These are phyloP conservation scores for Macrosoma leucophasiata DNA, from an alignment of 2,888 invertebrate species.

Conservation along the genomic window DNA sequence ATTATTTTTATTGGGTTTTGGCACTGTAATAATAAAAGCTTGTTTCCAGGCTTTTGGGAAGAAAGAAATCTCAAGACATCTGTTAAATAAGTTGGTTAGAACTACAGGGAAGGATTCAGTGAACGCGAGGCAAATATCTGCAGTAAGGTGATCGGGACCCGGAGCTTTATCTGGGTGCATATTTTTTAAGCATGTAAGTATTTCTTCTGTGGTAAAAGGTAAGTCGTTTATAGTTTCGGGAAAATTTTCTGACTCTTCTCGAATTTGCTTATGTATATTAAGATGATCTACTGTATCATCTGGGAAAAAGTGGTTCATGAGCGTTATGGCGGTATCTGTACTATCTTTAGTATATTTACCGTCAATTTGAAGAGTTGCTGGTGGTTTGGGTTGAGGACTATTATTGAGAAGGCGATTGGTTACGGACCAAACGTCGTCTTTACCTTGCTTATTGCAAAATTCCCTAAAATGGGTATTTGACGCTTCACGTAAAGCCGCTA, in stretches of 20 bases:
- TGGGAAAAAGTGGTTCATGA: conserved; percentile 21
- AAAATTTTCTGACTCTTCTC: neutral
- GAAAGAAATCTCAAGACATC: conserved; percentile 11
- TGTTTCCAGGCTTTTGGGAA: conserved; percentile 23
- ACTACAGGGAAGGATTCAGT: too few relatives aligned
- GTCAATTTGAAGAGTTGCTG: conserved; percentile 12
- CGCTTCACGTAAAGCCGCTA: too few relatives aligned
- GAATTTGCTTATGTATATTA: neutral
- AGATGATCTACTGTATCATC: conserved; percentile 14
- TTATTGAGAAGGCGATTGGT: conserved; percentile 21
- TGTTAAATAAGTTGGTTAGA: too few relatives aligned
- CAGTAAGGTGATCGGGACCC: conserved; percentile 19
- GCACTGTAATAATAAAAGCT: conserved; percentile 22
- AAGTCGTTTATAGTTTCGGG: conserved; percentile 6
- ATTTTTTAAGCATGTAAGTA: conserved; percentile 5
- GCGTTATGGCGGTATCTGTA: conserved; percentile 12
- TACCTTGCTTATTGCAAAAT: too few relatives aligned
- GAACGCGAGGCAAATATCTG: conserved; percentile 20
- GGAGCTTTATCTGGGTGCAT: conserved; percentile 23
- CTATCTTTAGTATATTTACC: conserved; percentile 12
- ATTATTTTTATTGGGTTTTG: conserved; percentile 23
- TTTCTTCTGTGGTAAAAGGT: conserved; percentile 17
- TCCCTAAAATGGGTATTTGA: too few relatives aligned
- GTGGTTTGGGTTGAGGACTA: conserved; percentile 12
- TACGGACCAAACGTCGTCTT: too few relatives aligned